Evolutionary conservation across 1,140 invertebrate species (phyloP).

Genomic region (Drosophila bocki): DNA sequence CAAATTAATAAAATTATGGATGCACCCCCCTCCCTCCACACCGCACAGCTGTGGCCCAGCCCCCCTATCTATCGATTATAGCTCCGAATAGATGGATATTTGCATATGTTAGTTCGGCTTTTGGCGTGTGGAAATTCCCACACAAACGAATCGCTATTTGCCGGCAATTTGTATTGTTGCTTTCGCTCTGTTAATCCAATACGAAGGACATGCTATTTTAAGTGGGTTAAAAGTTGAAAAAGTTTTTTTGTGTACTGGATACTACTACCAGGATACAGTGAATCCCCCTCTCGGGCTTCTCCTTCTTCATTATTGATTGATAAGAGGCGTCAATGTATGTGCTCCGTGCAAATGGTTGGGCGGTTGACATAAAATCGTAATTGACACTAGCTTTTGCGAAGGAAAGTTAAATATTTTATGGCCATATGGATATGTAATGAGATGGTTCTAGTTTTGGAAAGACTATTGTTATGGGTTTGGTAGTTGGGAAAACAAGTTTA

Average conservation of each 20-base stretch:
- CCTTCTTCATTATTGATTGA: constrained; percentile 68
- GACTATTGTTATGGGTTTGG: not conserved
- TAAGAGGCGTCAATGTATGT: constrained; percentile 42
- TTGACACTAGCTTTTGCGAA: constrained; percentile 12
- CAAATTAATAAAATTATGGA: constrained; percentile 23
- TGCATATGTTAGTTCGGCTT: constrained; percentile 47
- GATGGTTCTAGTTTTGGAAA: not conserved
- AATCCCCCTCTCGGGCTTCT: not conserved
- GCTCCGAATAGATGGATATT: constrained; percentile 25
- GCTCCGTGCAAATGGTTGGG: not conserved
- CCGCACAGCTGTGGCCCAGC: not conserved
- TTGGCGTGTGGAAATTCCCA: constrained; percentile 71
- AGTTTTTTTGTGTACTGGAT: constrained; percentile 60
- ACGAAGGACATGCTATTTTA: constrained; percentile 82
- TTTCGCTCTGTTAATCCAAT: constrained; percentile 62
- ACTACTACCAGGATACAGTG: constrained; percentile 23
- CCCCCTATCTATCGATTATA: constrained; percentile 62
- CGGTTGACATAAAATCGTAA: constrained; percentile 38
- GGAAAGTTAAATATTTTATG: constrained; percentile 19
- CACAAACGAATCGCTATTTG: constrained; percentile 32
- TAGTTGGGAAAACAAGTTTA: not conserved
- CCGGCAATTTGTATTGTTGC: constrained; percentile 36
- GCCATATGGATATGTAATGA: not conserved
- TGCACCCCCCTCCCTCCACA: not conserved
- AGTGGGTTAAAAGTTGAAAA: constrained; percentile 83